Evolutionary conservation across 2,113 vertebrate genomes (phyloP).

Genomic region (Proteles cristata): DNA sequence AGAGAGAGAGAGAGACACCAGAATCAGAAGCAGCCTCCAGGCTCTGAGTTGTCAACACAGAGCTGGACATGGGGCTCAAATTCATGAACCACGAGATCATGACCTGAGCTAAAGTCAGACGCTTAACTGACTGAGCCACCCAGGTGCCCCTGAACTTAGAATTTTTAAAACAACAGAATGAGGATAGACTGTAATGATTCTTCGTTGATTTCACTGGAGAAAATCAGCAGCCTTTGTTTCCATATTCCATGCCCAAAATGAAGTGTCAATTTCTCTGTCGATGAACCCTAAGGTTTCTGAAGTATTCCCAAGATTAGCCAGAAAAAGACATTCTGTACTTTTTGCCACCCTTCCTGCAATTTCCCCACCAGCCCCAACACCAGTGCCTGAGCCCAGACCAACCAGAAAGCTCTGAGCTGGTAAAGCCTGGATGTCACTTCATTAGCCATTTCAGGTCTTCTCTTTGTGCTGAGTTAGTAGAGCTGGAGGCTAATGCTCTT

Average conservation of each 20-base stretch:
- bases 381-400: not conserved
- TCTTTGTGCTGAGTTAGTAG: not conserved
- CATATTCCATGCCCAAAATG: not conserved
- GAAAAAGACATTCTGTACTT: not conserved
- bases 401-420: not conserved
- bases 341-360: not conserved
- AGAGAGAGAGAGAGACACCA: too few species aligned
- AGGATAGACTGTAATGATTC: not conserved
- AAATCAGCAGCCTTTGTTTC: not conserved
- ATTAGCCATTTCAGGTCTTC: not conserved
- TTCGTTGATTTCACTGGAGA: not conserved
- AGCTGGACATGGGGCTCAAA: too few species aligned
- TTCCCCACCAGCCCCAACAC: not conserved
- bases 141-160: not conserved
- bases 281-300: not conserved
- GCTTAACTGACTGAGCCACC: too few species aligned
- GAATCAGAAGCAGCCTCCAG: too few species aligned
- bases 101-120: too few species aligned
- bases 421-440: not conserved
- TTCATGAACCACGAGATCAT: too few species aligned
- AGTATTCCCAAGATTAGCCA: not conserved
- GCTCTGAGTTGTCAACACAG: too few species aligned
- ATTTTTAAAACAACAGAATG: conserved; percentile 27
- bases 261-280: not conserved
- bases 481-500: not conserved